These are phyloP conservation scores for Rhogogaster chlorosoma DNA, from an alignment of 2,888 invertebrate species.

Conservation along the genomic window DNA sequence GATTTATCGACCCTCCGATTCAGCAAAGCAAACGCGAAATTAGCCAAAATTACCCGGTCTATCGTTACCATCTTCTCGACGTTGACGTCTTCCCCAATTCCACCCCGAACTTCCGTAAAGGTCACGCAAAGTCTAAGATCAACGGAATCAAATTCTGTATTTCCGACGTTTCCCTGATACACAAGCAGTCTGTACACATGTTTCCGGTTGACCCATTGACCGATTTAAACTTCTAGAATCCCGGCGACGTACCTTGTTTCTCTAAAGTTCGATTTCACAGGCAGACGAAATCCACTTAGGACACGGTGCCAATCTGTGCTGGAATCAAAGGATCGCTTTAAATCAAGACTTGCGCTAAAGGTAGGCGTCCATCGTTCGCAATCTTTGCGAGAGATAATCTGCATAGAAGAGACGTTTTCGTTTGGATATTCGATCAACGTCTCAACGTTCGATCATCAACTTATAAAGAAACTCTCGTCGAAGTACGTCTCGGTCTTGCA, in stretches of 20 bases:
- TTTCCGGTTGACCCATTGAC: neutral
- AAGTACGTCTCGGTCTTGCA: neutral
- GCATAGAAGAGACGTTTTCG: neutral
- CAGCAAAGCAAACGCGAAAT: conserved; percentile 25
- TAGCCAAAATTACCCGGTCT: conserved; percentile 26
- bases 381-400: neutral
- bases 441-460: neutral
- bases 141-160: conserved; percentile 8
- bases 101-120: neutral
- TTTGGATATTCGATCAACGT: neutral
- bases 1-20: conserved; percentile 9
- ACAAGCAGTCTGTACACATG: neutral
- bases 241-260: neutral
- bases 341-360: neutral
- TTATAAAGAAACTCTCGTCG: neutral
- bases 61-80: conserved; percentile 2
- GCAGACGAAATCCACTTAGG: conserved; percentile 29
- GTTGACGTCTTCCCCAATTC: neutral
- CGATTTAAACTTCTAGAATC: conserved; percentile 26
- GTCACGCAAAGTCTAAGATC: neutral
- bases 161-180: neutral
- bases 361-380: neutral
- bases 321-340: conserved; percentile 14
- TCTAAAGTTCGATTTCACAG: conserved; percentile 9
- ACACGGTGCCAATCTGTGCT: neutral